Base-by-base conservation (phyloP, 2,113 vertebrate species). In the Tringa solitaria region DNA sequence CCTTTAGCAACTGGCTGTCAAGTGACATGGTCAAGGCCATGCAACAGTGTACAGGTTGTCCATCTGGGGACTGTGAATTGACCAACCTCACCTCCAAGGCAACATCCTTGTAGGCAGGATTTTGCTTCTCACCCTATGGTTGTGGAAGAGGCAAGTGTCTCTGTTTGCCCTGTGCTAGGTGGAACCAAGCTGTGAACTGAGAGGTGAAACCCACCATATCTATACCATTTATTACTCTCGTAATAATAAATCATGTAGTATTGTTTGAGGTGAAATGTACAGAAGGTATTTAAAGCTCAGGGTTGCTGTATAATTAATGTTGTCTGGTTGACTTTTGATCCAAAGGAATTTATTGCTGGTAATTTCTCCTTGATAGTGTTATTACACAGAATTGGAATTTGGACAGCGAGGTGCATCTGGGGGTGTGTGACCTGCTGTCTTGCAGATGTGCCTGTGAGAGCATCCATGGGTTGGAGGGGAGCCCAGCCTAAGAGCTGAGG, bases 341-440 rank as follows among this genome's bases (percentile, higher is more conserved):
- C 72, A 68, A 75, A 90, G 37, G 56, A 84, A 67, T 90, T 96
- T 81, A 80, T 95, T 94, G 32, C 57, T 33, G 33, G 13, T 59
- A 76, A 51, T 91, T 95, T 86, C 33, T 88, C 33, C 41, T 50
- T 82, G 48, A 69, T 45, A 67, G 30, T 23, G 14, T 59, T 77
- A 20, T n/a, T 76, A 53, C 24, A 84, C 7, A 51, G 30, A 86
- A 26, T 4, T 78, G 76, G 59, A 96, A 84, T 93, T 73, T 83
- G 60, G 64, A 59, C 2, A 5, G 20, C 0, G 6, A 60, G 72
- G 69, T 84, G 27, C 0, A 3, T 24, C 35, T 0, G 2, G 28
- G 61, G 45, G 23, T 64, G 43, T 2, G 4, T 77, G 48, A 92
- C 24, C 19, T 14, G 1, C 28, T 59, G 0, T 30, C 16, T 50